phyloP scores from a whole-genome alignment of 2,888 invertebrate species.

The Dryobotodes eremita region DNA sequence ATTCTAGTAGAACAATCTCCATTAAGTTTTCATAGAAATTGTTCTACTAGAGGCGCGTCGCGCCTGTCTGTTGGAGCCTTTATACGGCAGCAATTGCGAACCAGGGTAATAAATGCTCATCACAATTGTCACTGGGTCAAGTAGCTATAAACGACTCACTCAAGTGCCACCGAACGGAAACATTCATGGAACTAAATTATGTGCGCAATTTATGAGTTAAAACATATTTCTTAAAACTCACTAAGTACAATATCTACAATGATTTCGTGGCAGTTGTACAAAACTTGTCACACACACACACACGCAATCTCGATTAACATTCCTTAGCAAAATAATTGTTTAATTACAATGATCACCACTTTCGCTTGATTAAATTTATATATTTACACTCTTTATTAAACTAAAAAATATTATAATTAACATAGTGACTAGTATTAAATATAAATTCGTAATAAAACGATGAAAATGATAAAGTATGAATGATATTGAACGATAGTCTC shows the following conservation, averaged over 20 bases:
- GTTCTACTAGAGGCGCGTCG: not conserved
- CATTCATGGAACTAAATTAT: slow-evolving; percentile 56
- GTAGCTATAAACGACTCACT: slow-evolving; percentile 42
- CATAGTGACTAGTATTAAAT: slow-evolving; percentile 78
- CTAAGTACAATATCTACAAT: slow-evolving; percentile 70
- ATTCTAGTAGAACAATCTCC: not conserved
- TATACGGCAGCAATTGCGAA: slow-evolving; percentile 1
- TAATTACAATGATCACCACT: slow-evolving; percentile 71
- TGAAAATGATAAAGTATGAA: slow-evolving; percentile 71
- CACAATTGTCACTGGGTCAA: slow-evolving; percentile 50
- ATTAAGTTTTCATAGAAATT: not conserved
- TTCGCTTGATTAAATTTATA: slow-evolving; percentile 68
- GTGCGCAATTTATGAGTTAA: slow-evolving; percentile 65
- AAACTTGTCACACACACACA: slow-evolving; percentile 63
- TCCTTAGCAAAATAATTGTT: slow-evolving; percentile 71
- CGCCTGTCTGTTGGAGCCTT: not conserved
- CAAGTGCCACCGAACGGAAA: slow-evolving; percentile 59
- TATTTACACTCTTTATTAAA: slow-evolving; percentile 71
- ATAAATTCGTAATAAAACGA: slow-evolving; percentile 82
- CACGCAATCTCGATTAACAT: slow-evolving; percentile 71
- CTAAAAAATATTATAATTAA: slow-evolving; percentile 70
- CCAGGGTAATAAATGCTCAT: slow-evolving; percentile 35
- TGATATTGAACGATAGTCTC: slow-evolving; percentile 68
- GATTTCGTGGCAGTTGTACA: slow-evolving; percentile 69
- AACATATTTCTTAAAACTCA: slow-evolving; percentile 34